These are phyloP conservation scores for Pseudococcus jackbeardsleyi DNA, from an alignment of 2,888 invertebrate species.

Conservation along the genomic window DNA sequence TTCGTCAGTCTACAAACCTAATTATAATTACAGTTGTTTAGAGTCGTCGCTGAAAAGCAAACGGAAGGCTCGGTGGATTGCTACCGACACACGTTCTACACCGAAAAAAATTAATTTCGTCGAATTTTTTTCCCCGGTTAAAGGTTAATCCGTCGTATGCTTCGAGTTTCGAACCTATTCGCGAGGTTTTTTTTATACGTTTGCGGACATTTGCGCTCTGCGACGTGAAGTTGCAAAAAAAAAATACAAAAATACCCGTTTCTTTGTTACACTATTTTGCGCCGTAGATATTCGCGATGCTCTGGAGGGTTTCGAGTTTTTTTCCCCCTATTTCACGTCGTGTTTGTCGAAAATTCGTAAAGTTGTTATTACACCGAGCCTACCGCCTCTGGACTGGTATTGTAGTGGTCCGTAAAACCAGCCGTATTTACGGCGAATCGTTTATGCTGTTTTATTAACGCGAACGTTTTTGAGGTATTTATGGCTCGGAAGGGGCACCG, in stretches of 20 bases:
- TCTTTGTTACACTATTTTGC: background rate
- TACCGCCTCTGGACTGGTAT: background rate
- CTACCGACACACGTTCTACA: background rate
- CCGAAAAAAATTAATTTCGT: constrained; percentile 12
- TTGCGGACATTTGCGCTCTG: background rate
- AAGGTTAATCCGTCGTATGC: constrained; percentile 11
- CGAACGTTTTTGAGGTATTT: constrained; percentile 42
- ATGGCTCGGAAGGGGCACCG: background rate
- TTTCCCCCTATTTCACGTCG: background rate
- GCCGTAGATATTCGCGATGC: constrained; percentile 5
- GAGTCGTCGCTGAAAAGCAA: background rate
- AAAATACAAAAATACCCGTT: background rate
- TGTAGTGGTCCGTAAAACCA: background rate
- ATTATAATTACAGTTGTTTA: background rate
- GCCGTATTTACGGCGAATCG: constrained; percentile 29
- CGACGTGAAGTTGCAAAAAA: background rate
- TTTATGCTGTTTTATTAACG: constrained; percentile 35
- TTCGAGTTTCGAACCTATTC: background rate
- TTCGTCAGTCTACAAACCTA: background rate
- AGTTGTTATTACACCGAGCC: background rate
- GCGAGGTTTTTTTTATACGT: constrained; percentile 6
- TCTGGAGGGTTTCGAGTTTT: constrained; percentile 4
- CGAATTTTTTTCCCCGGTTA: background rate
- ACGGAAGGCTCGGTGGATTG: background rate
- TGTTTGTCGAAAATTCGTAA: constrained; percentile 20